A percentile compares a stretch with the other conserved stretches of the same genome.
Conservation (phyloP, 2,888 invertebrate species). For the Microplitis deprimator region DNA sequence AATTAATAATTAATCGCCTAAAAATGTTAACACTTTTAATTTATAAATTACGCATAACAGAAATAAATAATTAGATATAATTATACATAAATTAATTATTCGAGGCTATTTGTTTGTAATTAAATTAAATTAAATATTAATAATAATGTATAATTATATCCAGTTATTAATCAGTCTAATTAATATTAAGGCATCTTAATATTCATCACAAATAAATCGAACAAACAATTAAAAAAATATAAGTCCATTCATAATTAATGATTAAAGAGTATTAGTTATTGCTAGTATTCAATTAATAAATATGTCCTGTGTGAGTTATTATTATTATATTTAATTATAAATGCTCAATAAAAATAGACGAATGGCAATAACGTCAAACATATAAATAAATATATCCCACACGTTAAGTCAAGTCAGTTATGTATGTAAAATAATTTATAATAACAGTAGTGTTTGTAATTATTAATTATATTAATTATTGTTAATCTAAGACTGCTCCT, state of each 20-base stretch:
- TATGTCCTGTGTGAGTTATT: not conserved
- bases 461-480: slow-evolving; percentile 24
- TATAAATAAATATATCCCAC: not conserved
- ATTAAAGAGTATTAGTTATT: not conserved
- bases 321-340: slow-evolving; percentile 6
- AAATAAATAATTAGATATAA: not conserved
- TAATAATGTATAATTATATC: not conserved
- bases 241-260: not conserved
- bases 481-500: slow-evolving; percentile 53
- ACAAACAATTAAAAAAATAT: not conserved
- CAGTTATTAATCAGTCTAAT: not conserved
- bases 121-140: not conserved
- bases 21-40: not conserved
- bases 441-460: not conserved
- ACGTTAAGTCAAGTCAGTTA: not conserved
- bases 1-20: not conserved
- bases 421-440: slow-evolving; percentile 6
- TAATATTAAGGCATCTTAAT: not conserved
- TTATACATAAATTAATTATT: not conserved
- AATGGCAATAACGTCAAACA: not conserved
- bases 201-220: not conserved
- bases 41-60: not conserved
- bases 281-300: slow-evolving; percentile 15
- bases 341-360: slow-evolving; percentile 20
- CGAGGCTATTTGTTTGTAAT: not conserved